phyloP scores from a whole-genome alignment of 1,140 invertebrate species.

The Luehdorfia chinensis region DNA sequence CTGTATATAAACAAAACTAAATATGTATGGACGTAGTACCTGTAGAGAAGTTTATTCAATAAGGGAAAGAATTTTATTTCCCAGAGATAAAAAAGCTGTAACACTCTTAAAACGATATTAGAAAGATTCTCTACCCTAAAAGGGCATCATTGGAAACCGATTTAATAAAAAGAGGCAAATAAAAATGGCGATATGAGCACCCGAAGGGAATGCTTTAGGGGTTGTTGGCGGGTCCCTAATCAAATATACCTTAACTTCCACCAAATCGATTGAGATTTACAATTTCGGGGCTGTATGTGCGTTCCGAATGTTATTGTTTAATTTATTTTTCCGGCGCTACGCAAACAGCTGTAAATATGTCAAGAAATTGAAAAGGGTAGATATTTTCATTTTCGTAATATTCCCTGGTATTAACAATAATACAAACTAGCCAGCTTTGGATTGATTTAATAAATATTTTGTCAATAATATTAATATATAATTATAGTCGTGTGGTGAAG shows the following conservation, averaged over 20 bases:
- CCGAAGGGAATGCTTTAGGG: conserved; percentile 29
- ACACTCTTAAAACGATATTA: conserved; percentile 25
- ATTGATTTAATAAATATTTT: too few relatives aligned
- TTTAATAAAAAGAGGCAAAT: conserved; percentile 49
- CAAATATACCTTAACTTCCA: conserved; percentile 54
- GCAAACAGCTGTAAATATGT: too few relatives aligned
- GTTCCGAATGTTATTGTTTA: conserved; percentile 14
- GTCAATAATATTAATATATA: too few relatives aligned
- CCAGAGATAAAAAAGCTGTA: conserved; percentile 16
- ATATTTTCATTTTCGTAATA: too few relatives aligned
- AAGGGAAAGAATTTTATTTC: conserved; percentile 16
- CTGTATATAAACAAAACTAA: too few relatives aligned
- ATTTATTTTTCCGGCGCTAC: too few relatives aligned
- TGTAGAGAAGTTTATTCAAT: conserved; percentile 6
- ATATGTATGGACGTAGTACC: background rate
- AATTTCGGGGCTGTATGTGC: conserved; percentile 16
- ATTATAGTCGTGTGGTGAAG: too few relatives aligned
- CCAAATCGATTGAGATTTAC: conserved; percentile 30
- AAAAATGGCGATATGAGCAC: conserved; percentile 46
- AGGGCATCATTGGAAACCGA: conserved; percentile 44
- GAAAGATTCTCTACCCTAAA: conserved; percentile 23
- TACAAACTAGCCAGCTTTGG: too few relatives aligned
- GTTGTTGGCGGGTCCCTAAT: conserved; percentile 44
- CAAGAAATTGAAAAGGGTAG: too few relatives aligned
- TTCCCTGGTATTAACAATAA: too few relatives aligned